Conservation (phyloP, 1,140 invertebrate species). For the Condylostylus longicornis region DNA sequence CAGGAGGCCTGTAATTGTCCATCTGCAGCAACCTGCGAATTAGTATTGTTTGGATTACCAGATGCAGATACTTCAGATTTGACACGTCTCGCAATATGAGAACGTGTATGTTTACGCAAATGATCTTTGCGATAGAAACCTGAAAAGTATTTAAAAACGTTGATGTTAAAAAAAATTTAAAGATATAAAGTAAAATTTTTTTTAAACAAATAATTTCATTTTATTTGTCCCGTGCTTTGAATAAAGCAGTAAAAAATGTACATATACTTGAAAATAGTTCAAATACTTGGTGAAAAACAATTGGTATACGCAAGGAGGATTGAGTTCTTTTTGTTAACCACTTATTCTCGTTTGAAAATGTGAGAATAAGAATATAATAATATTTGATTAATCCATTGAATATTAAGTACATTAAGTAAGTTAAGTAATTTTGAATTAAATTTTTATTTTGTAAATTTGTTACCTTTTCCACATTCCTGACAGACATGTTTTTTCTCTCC, state of each 20-base stretch:
- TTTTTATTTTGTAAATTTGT: slow-evolving; percentile 12
- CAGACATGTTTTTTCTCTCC: slow-evolving; percentile 75
- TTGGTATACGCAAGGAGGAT: too few species aligned
- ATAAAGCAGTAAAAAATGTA: too few species aligned
- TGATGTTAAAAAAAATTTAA: slow-evolving; percentile 4
- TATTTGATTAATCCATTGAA: too few species aligned
- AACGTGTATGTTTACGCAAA: slow-evolving; percentile 49
- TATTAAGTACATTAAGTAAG: too few species aligned
- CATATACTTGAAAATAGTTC: too few species aligned
- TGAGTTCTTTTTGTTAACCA: too few species aligned
- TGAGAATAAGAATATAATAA: too few species aligned
- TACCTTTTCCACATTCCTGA: slow-evolving; percentile 71
- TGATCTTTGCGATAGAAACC: slow-evolving; percentile 62
- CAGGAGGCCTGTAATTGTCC: slow-evolving; percentile 32
- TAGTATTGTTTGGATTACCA: slow-evolving; percentile 14
- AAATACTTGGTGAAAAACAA: too few species aligned
- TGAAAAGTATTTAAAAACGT: slow-evolving; percentile 14
- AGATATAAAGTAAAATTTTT: background rate
- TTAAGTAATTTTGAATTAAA: background rate
- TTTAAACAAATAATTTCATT: background rate
- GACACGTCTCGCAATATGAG: slow-evolving; percentile 30
- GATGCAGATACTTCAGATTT: slow-evolving; percentile 35
- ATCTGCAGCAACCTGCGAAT: too few species aligned
- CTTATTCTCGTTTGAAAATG: too few species aligned
- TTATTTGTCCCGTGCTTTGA: too few species aligned